These are phyloP conservation scores for Naja naja DNA, from an alignment of 2,113 vertebrate genomes.

Conservation along the genomic window DNA sequence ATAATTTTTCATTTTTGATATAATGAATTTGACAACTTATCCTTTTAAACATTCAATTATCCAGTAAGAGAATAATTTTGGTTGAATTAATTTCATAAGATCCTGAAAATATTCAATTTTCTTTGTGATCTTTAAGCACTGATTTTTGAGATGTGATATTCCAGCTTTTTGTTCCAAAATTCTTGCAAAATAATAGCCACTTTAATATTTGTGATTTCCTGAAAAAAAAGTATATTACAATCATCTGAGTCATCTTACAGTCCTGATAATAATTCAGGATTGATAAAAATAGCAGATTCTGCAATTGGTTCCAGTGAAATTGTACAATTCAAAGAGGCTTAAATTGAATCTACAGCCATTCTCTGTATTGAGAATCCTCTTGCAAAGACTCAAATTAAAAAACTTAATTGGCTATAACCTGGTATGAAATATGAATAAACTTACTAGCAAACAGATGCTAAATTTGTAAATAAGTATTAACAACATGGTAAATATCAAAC, in stretches of 20 bases:
- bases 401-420: not conserved
- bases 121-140: not conserved
- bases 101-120: not conserved
- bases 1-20: not conserved
- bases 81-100: not conserved
- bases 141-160: not conserved
- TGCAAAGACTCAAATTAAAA: not conserved
- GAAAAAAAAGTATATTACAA: not conserved
- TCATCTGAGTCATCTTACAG: not conserved
- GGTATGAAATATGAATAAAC: not conserved
- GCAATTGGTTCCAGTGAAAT: not conserved
- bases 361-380: not conserved
- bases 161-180: not conserved
- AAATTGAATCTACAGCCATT: not conserved
- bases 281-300: not conserved
- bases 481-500: not conserved
- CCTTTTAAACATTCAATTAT: not conserved
- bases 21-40: not conserved
- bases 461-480: not conserved
- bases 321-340: not conserved
- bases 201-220: not conserved
- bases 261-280: not conserved
- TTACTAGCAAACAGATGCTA: not conserved
- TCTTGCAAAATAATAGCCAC: not conserved
- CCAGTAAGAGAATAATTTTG: not conserved